Percentiles rank a stretch among this genome's conserved stretches.
Evolutionary conservation across 2,888 invertebrate species (phyloP).

Genomic region (Drosophila multiciliata): DNA sequence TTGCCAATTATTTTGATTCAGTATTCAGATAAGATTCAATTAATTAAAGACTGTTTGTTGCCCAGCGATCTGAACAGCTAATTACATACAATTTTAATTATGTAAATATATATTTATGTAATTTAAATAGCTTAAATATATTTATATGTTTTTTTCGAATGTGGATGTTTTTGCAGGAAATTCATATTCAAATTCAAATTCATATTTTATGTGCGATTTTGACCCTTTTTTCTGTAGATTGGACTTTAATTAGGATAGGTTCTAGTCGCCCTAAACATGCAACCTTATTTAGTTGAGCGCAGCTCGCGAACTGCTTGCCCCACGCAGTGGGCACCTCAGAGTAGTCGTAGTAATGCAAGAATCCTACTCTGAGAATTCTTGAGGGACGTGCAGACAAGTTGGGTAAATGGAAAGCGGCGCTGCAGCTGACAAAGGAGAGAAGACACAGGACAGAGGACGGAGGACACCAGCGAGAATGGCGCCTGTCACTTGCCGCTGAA

Average conservation of each 20-base stretch:
- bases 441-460: not conserved
- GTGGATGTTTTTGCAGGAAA: not conserved
- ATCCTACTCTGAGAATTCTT: slow-evolving; percentile 22
- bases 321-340: slow-evolving; percentile 1
- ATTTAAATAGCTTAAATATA: not conserved
- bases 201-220: not conserved
- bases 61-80: not conserved
- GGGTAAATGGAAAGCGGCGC: slow-evolving; percentile 5
- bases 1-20: not conserved
- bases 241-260: not conserved
- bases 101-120: not conserved
- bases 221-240: not conserved
- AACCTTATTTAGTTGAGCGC: not conserved
- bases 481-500: slow-evolving; percentile 41
- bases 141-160: not conserved
- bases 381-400: slow-evolving; percentile 31
- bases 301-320: slow-evolving; percentile 13
- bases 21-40: not conserved
- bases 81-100: not conserved
- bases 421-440: slow-evolving; percentile 1
- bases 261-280: not conserved
- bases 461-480: slow-evolving; percentile 9
- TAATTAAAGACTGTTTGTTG: not conserved
- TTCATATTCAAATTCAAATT: too few relatives aligned
- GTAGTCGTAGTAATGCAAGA: not conserved